phyloP scores from a whole-genome alignment of 2,113 vertebrate genomes.

The Cyprichromis sp. region DNA sequence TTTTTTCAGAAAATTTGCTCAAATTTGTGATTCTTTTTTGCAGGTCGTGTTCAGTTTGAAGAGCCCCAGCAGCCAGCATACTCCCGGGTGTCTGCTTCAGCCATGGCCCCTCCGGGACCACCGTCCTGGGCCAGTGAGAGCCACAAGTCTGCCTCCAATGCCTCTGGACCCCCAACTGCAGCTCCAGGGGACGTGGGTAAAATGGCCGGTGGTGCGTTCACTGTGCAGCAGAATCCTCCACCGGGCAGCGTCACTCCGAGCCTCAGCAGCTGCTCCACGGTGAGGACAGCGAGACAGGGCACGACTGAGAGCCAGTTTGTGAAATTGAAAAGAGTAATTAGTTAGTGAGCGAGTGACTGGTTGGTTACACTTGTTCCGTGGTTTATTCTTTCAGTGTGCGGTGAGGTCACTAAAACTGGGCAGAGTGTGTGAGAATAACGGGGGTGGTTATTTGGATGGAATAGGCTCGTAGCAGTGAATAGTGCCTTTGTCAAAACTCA shows the following conservation, averaged over 20 bases:
- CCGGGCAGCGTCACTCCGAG: conserved; percentile 82
- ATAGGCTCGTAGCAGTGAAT: conserved; percentile 27
- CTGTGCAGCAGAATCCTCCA: conserved; percentile 71
- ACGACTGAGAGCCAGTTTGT: neutral
- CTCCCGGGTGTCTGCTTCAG: conserved; percentile 41
- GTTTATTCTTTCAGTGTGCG: neutral
- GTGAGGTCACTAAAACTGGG: conserved; percentile 13
- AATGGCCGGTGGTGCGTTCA: conserved; percentile 67
- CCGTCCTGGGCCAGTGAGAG: conserved; percentile 74
- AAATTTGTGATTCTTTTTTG: neutral
- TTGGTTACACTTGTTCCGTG: neutral
- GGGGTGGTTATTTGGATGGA: conserved; percentile 36
- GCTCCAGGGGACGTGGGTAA: conserved; percentile 55
- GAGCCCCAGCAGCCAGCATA: conserved; percentile 73
- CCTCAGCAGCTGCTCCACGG: conserved; percentile 90
- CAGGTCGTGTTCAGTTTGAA: conserved; percentile 77
- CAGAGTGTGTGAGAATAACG: conserved; percentile 42
- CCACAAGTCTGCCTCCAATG: conserved; percentile 40
- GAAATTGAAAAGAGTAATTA: neutral
- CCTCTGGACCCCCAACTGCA: neutral
- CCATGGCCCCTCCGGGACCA: conserved; percentile 65
- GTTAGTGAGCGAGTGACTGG: neutral
- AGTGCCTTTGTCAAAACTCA: conserved; percentile 22
- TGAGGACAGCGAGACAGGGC: conserved; percentile 40
- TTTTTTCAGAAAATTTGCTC: accelerated